phyloP scores from a whole-genome alignment of 2,113 vertebrate species.

The Poecilia latipinna region DNA sequence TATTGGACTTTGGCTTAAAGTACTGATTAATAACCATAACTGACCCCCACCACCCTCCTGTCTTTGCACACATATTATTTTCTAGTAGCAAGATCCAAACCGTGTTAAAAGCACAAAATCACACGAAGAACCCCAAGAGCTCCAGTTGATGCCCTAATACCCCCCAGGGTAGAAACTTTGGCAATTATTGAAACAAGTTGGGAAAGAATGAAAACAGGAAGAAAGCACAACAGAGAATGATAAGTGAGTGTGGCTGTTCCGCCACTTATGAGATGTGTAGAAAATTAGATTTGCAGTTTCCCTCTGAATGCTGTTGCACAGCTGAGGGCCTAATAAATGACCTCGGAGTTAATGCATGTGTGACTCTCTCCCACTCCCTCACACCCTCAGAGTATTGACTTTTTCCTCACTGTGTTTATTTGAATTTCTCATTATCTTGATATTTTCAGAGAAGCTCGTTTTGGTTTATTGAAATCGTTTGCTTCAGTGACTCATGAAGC shows the following conservation, averaged over 20 bases:
- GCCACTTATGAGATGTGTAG: constrained; percentile 52
- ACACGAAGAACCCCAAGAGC: constrained; percentile 11
- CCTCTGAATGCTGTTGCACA: constrained; percentile 34
- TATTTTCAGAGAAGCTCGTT: constrained; percentile 47
- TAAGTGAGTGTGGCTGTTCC: constrained; percentile 36
- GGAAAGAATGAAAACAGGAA: constrained; percentile 30
- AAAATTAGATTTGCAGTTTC: constrained; percentile 62
- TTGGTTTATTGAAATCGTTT: constrained; percentile 54
- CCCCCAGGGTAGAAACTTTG: constrained; percentile 3
- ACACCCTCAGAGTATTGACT: constrained; percentile 44
- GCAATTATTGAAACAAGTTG: constrained; percentile 37
- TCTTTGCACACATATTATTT: not conserved
- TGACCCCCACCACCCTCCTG: not conserved
- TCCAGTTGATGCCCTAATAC: constrained; percentile 17
- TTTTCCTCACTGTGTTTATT: constrained; percentile 50
- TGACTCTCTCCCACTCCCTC: constrained; percentile 32
- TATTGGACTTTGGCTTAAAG: not conserved
- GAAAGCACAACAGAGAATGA: constrained; percentile 37
- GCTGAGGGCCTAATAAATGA: constrained; percentile 58
- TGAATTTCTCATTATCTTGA: constrained; percentile 58
- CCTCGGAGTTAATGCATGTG: constrained; percentile 55
- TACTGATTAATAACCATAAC: not conserved
- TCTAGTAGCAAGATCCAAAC: not conserved
- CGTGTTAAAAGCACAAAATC: not conserved
- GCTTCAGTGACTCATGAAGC: constrained; percentile 28